Conservation (phyloP, 2,113 vertebrate species). For the Phyllopteryx taeniolatus region DNA sequence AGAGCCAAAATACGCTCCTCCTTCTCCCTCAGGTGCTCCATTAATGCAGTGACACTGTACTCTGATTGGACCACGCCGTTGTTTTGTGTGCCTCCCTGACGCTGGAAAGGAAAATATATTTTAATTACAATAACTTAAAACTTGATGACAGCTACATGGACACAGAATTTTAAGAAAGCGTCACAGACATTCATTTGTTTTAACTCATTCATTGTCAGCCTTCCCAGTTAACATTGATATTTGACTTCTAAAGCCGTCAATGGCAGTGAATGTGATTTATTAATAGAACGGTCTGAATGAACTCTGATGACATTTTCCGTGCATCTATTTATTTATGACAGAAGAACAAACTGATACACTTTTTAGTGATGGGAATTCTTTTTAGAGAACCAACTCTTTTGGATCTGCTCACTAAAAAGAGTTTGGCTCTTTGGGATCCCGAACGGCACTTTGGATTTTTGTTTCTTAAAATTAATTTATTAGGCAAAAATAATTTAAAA, state of each 20-base stretch:
- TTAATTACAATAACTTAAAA: not conserved
- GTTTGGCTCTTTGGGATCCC: no score
- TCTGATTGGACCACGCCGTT: conserved; percentile 70
- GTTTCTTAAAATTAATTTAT: no score
- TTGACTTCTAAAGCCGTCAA: no score
- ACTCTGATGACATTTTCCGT: not conserved
- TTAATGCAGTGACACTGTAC: conserved; percentile 83
- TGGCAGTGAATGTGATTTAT: no score
- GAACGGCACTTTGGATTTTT: no score
- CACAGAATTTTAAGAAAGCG: not conserved
- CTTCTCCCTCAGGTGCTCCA: conserved; percentile 96
- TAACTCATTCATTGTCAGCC: no score
- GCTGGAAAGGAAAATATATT: conserved; percentile 63
- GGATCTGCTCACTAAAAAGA: no score
- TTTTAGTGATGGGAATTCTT: no score
- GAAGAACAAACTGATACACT: no score
- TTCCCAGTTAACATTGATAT: no score
- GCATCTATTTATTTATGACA: not conserved
- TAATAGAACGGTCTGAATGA: not conserved
- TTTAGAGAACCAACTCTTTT: no score
- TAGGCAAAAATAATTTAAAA: no score
- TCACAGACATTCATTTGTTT: not conserved
- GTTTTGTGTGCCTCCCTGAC: conserved; percentile 83
- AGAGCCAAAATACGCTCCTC: conserved; percentile 94
- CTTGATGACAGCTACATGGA: not conserved